Evolutionary conservation across 2,113 vertebrate species (phyloP).

Genomic region (Scatophagus argus): DNA sequence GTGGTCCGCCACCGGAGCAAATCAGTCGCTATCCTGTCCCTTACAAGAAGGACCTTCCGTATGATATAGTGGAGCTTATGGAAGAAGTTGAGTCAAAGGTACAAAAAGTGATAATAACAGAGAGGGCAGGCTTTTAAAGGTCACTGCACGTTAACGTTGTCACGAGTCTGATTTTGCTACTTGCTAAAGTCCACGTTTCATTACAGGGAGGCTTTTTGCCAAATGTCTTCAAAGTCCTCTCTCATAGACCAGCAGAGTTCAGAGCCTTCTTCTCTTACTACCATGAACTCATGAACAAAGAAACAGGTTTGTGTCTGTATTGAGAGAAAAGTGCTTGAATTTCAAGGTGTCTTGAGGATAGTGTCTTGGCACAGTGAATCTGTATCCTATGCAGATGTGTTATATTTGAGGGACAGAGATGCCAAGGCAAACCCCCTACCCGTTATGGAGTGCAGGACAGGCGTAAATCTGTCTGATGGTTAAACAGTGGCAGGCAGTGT

Average conservation of each 20-base stretch:
- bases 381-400: neutral
- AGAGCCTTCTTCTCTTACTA: slow-evolving; percentile 91
- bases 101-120: too few species aligned
- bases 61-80: slow-evolving; percentile 89
- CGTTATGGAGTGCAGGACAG: neutral
- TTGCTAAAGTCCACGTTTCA: neutral
- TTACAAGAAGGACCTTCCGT: slow-evolving; percentile 87
- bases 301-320: slow-evolving; percentile 84
- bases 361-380: too few species aligned
- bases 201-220: slow-evolving; percentile 87
- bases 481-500: neutral
- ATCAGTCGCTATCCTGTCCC: slow-evolving; percentile 86
- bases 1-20: slow-evolving; percentile 56
- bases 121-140: too few species aligned
- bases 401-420: neutral
- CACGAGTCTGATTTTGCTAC: neutral
- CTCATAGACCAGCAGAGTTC: slow-evolving; percentile 87
- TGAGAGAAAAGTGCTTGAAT: too few species aligned
- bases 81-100: slow-evolving; percentile 89
- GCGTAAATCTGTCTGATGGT: neutral
- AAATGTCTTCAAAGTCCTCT: slow-evolving; percentile 87
- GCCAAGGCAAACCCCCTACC: neutral
- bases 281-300: slow-evolving; percentile 89
- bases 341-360: too few species aligned
- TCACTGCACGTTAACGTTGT: slow-evolving; percentile 32